Evolutionary conservation across 2,113 vertebrate genomes (phyloP).

Genomic region (Dicerorhinus sumatrensis): DNA sequence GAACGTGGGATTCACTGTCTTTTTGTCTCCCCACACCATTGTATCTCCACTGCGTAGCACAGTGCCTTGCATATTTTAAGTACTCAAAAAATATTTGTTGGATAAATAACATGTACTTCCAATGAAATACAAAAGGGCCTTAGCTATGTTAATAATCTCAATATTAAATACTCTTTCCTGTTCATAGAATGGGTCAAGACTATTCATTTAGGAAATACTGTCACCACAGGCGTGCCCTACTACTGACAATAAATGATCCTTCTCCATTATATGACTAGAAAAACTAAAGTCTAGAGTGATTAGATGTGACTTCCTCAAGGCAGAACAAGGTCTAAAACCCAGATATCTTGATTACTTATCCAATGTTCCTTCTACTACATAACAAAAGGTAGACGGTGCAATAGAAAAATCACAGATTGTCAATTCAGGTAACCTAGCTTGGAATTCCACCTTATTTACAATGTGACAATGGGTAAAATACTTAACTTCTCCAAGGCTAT

Average conservation of each 20-base stretch:
- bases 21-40: neutral
- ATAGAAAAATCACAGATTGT: neutral
- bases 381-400: constrained; percentile 6
- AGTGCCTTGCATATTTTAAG: constrained; percentile 23
- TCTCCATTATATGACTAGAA: neutral
- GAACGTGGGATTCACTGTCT: neutral
- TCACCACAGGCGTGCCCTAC: neutral
- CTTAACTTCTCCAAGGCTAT: neutral
- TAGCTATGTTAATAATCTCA: neutral
- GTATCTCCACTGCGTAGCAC: neutral
- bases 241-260: neutral
- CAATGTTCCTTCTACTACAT: neutral
- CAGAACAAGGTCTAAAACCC: neutral
- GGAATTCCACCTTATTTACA: constrained; percentile 12
- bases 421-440: neutral
- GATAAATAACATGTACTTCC: neutral
- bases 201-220: constrained; percentile 46
- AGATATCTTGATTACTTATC: constrained; percentile 10
- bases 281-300: neutral
- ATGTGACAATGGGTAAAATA: constrained; percentile 1
- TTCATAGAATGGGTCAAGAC: constrained; percentile 19
- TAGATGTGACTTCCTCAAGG: neutral
- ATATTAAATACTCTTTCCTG: neutral
- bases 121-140: neutral
- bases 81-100: constrained; percentile 38